Percentiles rank a stretch among this genome's conserved stretches.
These are phyloP conservation scores for Carlito syrichta DNA, from an alignment of 2,113 vertebrate genomes.

Conservation along the genomic window DNA sequence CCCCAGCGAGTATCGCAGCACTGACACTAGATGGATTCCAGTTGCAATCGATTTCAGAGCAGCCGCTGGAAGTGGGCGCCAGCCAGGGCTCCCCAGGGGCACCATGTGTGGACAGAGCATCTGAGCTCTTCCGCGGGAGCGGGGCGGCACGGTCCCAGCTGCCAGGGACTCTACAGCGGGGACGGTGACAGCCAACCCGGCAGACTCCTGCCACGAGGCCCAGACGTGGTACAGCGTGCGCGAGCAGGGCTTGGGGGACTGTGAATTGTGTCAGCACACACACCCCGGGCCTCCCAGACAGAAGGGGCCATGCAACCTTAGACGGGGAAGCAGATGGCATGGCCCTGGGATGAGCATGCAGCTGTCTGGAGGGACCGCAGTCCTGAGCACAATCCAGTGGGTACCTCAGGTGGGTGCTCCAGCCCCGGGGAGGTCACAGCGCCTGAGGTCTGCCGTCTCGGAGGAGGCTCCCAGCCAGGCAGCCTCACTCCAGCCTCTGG, in stretches of 20 bases:
- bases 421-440: accelerated
- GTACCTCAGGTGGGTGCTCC: accelerated
- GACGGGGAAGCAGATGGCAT: not conserved
- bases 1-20: constrained; percentile 45
- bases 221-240: accelerated
- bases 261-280: not conserved
- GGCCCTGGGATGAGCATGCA: not conserved
- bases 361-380: accelerated
- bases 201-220: not conserved
- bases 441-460: not conserved
- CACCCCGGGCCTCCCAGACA: not conserved
- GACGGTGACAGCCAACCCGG: not conserved
- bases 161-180: not conserved
- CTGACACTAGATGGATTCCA: constrained; percentile 59
- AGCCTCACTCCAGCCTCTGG: not conserved
- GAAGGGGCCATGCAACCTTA: not conserved
- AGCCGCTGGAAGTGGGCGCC: constrained; percentile 55
- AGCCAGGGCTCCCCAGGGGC: constrained; percentile 61
- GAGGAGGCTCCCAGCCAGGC: not conserved
- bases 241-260: not conserved
- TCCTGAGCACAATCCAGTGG: not conserved
- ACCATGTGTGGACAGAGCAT: constrained; percentile 31
- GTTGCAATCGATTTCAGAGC: constrained; percentile 61
- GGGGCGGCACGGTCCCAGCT: not conserved
- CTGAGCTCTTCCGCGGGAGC: not conserved